Evolutionary conservation across 37 sponge, comb jelly and placozoan species (phyloP), one percentile per base, ranked within the genome.

Genomic region (Halichondria panicea): DNA sequence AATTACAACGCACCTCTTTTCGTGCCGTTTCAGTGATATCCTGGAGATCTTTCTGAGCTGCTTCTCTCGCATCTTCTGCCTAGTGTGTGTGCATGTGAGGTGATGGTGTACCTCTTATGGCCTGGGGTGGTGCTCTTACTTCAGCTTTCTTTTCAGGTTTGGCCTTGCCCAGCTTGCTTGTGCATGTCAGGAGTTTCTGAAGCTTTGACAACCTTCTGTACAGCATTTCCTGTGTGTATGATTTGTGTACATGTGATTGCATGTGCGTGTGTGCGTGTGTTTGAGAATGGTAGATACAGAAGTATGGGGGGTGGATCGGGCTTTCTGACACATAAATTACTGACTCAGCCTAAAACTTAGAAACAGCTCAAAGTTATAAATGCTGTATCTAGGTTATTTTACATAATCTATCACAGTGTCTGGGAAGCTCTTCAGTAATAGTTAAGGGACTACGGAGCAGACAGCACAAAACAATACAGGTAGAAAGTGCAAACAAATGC

Each of bases 61-160:
- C 65, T 12, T 65, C 44, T 38, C 57, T 72, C 27, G 80, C 73
- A 22, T 43, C 30, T 66, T 79, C 74, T 30, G 80, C 80, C 86
- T 86, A 21, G 35, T 28, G 46, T 34, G 55, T 37, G 1, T 21
- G 21, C 1, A 30, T 43, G 39, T 30, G 63, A n/a, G 38, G 18
- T 4, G 24, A 52, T 9, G 21, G 5, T 11, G 42, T 28, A 4
- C 40, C 0, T 2, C 2, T 12, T 3, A 7, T 25, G 63, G 1
- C 22, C 25, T 32, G 33, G 1, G n/a, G 4, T 27, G 45, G 18
- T 42, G 36, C 19, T 28, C 85, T 73, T 35, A 87, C 87, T 22
- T 46, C 63, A 22, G 55, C 81, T 36, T 80, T 80, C 75, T 80
- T 80, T 55, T 87, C 75, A 15, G 87, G 87, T 40, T 75, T 87